Evolutionary conservation across 2,113 vertebrate genomes (phyloP).

Genomic region (Macrotus californicus): DNA sequence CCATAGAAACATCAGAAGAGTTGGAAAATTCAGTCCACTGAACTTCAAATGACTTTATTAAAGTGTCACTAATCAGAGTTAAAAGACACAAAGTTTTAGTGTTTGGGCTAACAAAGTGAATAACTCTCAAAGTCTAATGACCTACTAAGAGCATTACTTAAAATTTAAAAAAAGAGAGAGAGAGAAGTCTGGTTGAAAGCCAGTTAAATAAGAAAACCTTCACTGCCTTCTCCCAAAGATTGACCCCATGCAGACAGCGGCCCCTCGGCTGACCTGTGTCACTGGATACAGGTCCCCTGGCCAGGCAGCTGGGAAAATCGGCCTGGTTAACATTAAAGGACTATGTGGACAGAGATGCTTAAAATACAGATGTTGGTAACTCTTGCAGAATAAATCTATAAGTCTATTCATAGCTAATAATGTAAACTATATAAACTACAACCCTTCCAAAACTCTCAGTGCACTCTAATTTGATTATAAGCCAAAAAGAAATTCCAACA

Average conservation of each 20-base stretch:
- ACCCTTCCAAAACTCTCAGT: background rate
- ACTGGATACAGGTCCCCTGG: background rate
- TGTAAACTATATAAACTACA: background rate
- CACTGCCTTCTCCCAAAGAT: slow-evolving; percentile 76
- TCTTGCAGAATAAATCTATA: background rate
- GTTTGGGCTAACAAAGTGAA: slow-evolving; percentile 87
- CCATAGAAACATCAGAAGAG: slow-evolving; percentile 98
- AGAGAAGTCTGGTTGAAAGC: slow-evolving; percentile 73
- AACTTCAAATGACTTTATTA: slow-evolving; percentile 99
- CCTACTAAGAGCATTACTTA: slow-evolving; percentile 86
- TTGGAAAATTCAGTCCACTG: slow-evolving; percentile 98
- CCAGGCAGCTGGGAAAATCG: background rate
- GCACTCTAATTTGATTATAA: background rate
- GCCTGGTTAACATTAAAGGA: background rate
- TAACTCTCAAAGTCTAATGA: slow-evolving; percentile 86
- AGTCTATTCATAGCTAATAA: background rate
- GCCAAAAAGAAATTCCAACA: background rate
- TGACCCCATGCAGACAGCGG: slow-evolving; percentile 79
- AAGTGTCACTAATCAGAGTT: slow-evolving; percentile 99
- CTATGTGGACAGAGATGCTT: background rate
- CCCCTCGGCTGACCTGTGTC: slow-evolving; percentile 64
- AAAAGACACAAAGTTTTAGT: slow-evolving; percentile 94
- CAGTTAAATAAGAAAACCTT: slow-evolving; percentile 78
- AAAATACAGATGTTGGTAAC: background rate
- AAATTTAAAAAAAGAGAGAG: slow-evolving; percentile 35